These are phyloP conservation scores for Gracilinanus agilis DNA, from an alignment of 2,113 vertebrate genomes.

Conservation along the genomic window DNA sequence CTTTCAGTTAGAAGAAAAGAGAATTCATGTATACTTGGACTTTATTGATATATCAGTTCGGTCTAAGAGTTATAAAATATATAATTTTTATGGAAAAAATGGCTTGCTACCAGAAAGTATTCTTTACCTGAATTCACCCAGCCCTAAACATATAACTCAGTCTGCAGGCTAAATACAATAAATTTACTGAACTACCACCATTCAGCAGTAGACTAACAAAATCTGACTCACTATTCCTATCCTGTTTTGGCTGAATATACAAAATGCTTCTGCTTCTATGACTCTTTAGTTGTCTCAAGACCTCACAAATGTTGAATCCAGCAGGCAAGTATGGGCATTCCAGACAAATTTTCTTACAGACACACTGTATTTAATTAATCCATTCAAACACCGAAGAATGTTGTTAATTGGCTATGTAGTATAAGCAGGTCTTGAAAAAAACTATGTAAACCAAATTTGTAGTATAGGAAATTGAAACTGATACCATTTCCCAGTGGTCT, in stretches of 20 bases:
- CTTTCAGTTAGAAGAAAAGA: neutral
- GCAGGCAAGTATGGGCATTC: neutral
- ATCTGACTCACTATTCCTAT: neutral
- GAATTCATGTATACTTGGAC: neutral
- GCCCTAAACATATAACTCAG: neutral
- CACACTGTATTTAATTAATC: neutral
- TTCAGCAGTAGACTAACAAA: neutral
- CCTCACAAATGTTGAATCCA: neutral
- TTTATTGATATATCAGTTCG: neutral
- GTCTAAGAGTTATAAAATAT: neutral
- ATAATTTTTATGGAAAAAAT: neutral
- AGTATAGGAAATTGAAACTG: neutral
- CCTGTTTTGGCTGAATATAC: neutral
- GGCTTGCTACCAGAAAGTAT: neutral
- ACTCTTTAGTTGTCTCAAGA: neutral
- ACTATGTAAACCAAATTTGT: neutral
- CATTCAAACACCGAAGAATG: neutral
- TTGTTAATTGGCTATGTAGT: neutral
- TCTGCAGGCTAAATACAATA: neutral
- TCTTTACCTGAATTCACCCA: neutral
- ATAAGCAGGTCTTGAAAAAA: neutral
- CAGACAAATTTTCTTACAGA: neutral
- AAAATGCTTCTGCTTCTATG: neutral
- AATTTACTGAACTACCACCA: neutral
- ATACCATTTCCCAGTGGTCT: neutral